These are phyloP conservation scores for Chrysolina haemoptera DNA, from an alignment of 2,888 invertebrate genomes.

Conservation along the genomic window DNA sequence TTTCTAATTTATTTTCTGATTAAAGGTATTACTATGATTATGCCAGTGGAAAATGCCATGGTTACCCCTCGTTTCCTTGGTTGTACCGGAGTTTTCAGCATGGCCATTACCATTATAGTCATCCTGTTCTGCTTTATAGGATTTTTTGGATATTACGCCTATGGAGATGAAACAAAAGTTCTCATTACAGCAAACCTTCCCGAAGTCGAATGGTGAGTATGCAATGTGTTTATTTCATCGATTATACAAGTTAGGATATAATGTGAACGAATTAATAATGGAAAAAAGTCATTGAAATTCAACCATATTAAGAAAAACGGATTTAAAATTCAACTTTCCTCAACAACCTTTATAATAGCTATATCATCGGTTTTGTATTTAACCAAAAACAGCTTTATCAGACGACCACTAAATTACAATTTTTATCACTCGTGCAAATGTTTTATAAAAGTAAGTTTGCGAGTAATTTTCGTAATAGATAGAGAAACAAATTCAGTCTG, in stretches of 20 bases:
- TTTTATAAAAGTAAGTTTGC: too few species aligned
- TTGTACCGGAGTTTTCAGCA: slow-evolving; percentile 88
- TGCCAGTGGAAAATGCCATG: slow-evolving; percentile 97
- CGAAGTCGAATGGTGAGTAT: slow-evolving; percentile 75
- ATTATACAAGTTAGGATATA: too few species aligned
- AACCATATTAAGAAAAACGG: too few species aligned
- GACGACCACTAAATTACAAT: too few species aligned
- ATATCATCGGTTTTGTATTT: too few species aligned
- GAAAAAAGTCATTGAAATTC: neutral
- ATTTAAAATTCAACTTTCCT: too few species aligned
- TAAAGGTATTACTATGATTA: slow-evolving; percentile 83
- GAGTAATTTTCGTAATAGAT: too few species aligned
- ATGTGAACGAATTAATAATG: too few species aligned
- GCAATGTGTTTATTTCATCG: neutral
- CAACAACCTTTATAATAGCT: neutral
- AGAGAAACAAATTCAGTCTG: too few species aligned
- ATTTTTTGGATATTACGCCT: slow-evolving; percentile 92
- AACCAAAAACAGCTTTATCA: too few species aligned
- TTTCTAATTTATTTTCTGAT: too few species aligned
- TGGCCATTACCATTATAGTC: slow-evolving; percentile 88
- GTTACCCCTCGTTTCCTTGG: slow-evolving; percentile 83
- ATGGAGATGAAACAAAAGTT: slow-evolving; percentile 79
- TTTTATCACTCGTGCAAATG: too few species aligned
- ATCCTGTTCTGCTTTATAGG: slow-evolving; percentile 86
- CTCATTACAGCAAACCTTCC: slow-evolving; percentile 91